These are phyloP conservation scores for Aptenodytes forsteri DNA, from an alignment of 2,113 vertebrate species.

Conservation along the genomic window DNA sequence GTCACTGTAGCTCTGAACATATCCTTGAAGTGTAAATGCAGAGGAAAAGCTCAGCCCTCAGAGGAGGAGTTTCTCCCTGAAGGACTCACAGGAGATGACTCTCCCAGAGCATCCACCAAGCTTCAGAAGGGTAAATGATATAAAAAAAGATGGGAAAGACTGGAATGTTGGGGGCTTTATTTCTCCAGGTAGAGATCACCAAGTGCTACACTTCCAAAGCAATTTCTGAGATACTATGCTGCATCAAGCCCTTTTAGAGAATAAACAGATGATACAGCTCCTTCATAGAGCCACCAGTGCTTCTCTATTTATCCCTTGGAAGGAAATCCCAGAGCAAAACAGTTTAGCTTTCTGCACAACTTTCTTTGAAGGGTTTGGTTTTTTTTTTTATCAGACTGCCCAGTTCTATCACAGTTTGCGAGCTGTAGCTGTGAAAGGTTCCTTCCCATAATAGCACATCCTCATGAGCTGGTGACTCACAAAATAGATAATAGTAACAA, in stretches of 20 bases:
- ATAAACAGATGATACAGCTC: neutral
- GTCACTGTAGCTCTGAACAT: neutral
- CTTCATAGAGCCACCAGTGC: neutral
- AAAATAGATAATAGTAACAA: neutral
- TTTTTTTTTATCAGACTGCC: neutral
- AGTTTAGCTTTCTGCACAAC: neutral
- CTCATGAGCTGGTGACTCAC: neutral
- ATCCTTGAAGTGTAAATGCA: neutral
- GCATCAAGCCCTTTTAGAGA: neutral
- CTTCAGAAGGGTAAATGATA: neutral
- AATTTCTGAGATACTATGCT: neutral
- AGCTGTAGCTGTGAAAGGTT: neutral
- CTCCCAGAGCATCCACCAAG: accelerated
- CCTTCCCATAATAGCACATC: neutral
- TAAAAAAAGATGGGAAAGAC: neutral
- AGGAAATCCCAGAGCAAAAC: neutral
- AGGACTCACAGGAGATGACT: neutral
- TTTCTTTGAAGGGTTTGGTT: neutral
- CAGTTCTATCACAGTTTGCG: neutral
- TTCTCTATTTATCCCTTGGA: neutral
- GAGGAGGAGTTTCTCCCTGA: neutral
- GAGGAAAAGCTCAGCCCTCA: neutral
- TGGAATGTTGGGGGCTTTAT: neutral
- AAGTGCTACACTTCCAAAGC: neutral
- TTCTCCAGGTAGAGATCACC: neutral